Evolutionary conservation across 2,888 invertebrate species (phyloP), one percentile per base, ranked within the genome.

Genomic region (Apeira syringaria): DNA sequence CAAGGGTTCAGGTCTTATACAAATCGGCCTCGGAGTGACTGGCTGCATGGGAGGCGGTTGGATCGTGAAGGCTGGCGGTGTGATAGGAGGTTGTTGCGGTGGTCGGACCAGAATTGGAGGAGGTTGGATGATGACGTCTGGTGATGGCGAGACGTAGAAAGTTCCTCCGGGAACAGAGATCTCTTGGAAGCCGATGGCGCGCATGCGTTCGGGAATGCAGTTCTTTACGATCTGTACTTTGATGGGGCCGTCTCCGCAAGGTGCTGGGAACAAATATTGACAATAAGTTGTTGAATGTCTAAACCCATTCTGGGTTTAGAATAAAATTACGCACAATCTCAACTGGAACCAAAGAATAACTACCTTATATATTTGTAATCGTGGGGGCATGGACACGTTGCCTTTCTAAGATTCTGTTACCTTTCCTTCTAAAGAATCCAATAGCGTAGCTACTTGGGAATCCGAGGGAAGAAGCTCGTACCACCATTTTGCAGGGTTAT

Each of bases 101-200:
- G 79, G 81, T 3, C 65, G 59, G 15, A 84, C 71, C 1, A 81
- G 53, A 51, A 86, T 79, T 0, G 85, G 60, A 0, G 86, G 81
- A 0, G 83, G 82, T 26, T 81, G 82, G 47, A 86, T 76, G 38
- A 78, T 42, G 0, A 80, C 66, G 50, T 80, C 80, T 1, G 85
- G 83, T 15, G 71, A 66, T 0, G 66, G 59, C 5, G 60, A 57
- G 37, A 84, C 49, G 71, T 48, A 81, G 59, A 86, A 67, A 2
- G 64, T 67, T 3, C 86, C 86, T 0, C 84, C 84, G 0, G 74
- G 74, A 0, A 85, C 80, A 1, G 67, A 53, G 15, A 79, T 38
- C 1, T 65, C 54, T 33, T 68, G 74, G 72, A 85, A 84, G 18
- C 81, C 80, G 1, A 65, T 47, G 1, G 55, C 8, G 5, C 56